phyloP scores from a whole-genome alignment of 2,888 invertebrate species.

The Drymonia ruficornis region DNA sequence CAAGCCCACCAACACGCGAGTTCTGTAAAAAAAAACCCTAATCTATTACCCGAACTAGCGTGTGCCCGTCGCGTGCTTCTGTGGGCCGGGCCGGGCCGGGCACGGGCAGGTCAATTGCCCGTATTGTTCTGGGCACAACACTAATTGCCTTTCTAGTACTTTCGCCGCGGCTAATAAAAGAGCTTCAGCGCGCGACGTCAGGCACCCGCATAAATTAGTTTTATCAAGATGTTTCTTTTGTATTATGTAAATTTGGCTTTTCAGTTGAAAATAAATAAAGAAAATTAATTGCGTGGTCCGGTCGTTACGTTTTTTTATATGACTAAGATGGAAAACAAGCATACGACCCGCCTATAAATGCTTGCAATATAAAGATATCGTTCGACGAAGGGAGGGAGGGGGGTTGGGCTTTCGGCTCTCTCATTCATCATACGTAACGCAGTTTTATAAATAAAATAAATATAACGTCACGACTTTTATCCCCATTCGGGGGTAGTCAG shows the following conservation, averaged over 20 bases:
- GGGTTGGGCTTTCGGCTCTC: too few species aligned
- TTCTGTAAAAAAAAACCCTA: not conserved
- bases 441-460: too few species aligned
- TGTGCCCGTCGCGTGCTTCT: not conserved
- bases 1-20: too few species aligned
- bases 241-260: not conserved
- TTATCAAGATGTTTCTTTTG: constrained; percentile 5
- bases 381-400: too few species aligned
- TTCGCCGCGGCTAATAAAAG: constrained; percentile 18
- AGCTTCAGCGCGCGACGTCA: not conserved
- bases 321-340: too few species aligned
- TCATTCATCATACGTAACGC: too few species aligned
- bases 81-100: not conserved
- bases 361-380: too few species aligned
- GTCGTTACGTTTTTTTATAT: too few species aligned
- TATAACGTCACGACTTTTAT: too few species aligned
- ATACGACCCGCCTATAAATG: too few species aligned
- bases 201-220: constrained; percentile 4
- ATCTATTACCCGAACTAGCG: not conserved
- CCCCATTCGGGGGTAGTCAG: too few species aligned
- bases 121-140: constrained; percentile 11
- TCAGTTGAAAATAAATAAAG: not conserved
- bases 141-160: constrained; percentile 22
- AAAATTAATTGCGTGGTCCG: not conserved
- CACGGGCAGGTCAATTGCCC: not conserved